Base-by-base conservation (phyloP, 2,797 vertebrate genomes). In the Channa striata region DNA sequence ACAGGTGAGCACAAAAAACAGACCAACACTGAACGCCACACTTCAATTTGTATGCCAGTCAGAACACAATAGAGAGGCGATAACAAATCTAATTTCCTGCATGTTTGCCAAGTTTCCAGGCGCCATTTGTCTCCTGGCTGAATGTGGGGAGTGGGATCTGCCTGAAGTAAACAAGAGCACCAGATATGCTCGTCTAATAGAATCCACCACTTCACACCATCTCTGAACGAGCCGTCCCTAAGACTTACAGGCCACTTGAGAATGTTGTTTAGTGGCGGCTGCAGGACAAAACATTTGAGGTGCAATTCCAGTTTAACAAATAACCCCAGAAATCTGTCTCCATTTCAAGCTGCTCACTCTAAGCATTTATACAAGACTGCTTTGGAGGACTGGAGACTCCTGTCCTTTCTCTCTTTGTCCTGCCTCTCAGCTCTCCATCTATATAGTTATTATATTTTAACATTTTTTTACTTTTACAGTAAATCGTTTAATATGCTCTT, bases 61-160 rank as follows among this genome's bases (percentile, higher is more conserved):
- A 44, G 50, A 68, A 79, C 61, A 61, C 74, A 68, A 76, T 71
- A 42, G 8, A 65, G 56, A 42, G 61, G 53, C 12, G 88, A 93
- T 92, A 92, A 87, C 81, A 88, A 80, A 89, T 90, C 73, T 92
- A 68, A 93, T 91, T 90, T 93, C 91, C 84, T 72, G 42, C 60
- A n/a, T 82, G 82, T 90, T 87, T 84, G 84, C 86, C 70, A 76
- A 67, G 71, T 82, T 87, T 83, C 83, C 83, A 75, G 77, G 74
- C 73, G 30, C 60, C 88, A 80, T 88, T 89, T 84, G 88, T 89
- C 87, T 90, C 81, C 72, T 60, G 83, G 84, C 69, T 72, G 78
- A 69, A 82, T 67, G 78, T 68, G 76, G 51, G 8, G 51, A 80
- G 77, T 36, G 57, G 60, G 74, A 81, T 80, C 68, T 58, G 58